Conservation (phyloP, 1,140 invertebrate genomes). For the Caenorhabditis latens region DNA sequence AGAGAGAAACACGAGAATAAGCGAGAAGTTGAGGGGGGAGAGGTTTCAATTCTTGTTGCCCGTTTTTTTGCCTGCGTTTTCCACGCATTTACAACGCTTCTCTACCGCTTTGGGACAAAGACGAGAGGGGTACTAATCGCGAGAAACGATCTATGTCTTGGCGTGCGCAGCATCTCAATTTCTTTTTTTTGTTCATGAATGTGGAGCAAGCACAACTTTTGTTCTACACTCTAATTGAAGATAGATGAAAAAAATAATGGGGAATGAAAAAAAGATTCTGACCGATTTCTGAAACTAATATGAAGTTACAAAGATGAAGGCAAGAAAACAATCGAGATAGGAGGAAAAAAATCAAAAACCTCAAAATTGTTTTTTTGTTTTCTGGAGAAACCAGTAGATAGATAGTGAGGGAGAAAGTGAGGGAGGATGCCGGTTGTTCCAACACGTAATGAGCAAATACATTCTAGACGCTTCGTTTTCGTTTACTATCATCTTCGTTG, state of each 20-base stretch:
- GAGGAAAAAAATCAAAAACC: slow-evolving; percentile 1
- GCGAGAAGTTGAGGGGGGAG: slow-evolving; percentile 7
- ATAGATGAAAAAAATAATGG: not conserved
- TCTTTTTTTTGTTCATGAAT: slow-evolving; percentile 21
- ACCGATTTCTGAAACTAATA: too few relatives aligned
- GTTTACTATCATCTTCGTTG: not conserved
- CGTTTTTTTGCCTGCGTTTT: not conserved
- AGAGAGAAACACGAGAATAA: slow-evolving; percentile 10
- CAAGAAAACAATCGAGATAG: not conserved
- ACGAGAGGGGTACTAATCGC: slow-evolving; percentile 29
- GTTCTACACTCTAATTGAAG: not conserved
- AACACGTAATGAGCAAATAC: slow-evolving; percentile 35
- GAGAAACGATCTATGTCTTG: slow-evolving; percentile 47
- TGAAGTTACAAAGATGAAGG: not conserved
- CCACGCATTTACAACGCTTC: slow-evolving; percentile 35
- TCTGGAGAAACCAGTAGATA: not conserved
- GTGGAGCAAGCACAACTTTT: not conserved
- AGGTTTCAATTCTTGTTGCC: slow-evolving; percentile 51
- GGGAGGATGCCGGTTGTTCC: not conserved
- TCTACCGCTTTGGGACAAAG: not conserved
- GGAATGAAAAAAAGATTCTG: not conserved
- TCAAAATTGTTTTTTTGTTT: not conserved
- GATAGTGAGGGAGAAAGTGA: not conserved
- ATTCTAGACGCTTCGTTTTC: slow-evolving; percentile 19
- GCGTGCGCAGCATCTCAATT: slow-evolving; percentile 5